Evolutionary conservation across 2,113 vertebrate species (phyloP).

Genomic region (Gavialis gangeticus): DNA sequence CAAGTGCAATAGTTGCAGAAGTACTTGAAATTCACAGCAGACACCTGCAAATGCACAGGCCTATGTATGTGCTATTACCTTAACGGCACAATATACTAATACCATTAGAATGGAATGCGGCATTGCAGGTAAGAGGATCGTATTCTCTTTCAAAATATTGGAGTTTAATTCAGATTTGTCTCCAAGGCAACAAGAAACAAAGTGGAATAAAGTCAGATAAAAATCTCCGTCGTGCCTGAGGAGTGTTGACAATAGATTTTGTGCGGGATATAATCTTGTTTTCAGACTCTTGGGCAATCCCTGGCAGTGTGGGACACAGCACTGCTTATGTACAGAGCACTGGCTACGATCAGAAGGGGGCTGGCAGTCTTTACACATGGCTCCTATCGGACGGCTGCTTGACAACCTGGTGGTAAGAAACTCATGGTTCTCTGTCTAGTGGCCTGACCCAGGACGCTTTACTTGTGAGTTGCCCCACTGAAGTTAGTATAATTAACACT

Average conservation of each 20-base stretch:
- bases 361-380: neutral
- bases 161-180: conserved; percentile 68
- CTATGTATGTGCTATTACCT: neutral
- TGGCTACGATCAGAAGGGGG: neutral
- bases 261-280: neutral
- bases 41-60: neutral
- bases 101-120: conserved; percentile 60
- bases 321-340: neutral
- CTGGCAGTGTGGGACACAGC: neutral
- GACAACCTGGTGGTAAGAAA: neutral
- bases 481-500: neutral
- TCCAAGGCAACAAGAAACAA: conserved; percentile 61
- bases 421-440: neutral
- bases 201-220: conserved; percentile 2
- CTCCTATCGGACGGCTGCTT: neutral
- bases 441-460: no score
- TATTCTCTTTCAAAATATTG: conserved; percentile 60
- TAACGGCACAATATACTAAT: conserved; percentile 67
- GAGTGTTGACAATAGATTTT: rapidly evolving
- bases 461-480: neutral
- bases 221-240: conserved; percentile 18
- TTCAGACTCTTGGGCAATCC: neutral
- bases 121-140: conserved; percentile 61
- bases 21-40: conserved; percentile 58
- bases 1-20: conserved; percentile 30